These are phyloP conservation scores for Kryptolebias ocellatus DNA, from an alignment of 2,797 vertebrate species.

Conservation along the genomic window DNA sequence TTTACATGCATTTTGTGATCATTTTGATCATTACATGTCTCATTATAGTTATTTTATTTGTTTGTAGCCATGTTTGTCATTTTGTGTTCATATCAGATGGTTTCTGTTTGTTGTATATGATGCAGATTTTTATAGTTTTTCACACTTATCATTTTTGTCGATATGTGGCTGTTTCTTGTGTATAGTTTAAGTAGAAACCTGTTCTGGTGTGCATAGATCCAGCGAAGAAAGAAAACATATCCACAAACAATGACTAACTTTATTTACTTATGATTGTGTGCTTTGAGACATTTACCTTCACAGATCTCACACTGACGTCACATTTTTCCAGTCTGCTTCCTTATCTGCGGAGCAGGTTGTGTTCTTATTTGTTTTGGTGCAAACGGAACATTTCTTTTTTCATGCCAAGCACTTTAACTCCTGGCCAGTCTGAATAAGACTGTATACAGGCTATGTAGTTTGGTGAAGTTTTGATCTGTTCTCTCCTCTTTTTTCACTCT, in stretches of 20 bases:
- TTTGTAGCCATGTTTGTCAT: not conserved
- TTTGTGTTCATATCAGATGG: not conserved
- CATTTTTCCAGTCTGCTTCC: conserved; percentile 34
- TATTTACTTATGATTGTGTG: conserved; percentile 27
- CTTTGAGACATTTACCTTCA: conserved; percentile 38
- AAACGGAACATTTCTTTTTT: conserved; percentile 9
- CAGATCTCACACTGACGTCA: not conserved
- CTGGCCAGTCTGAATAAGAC: not conserved
- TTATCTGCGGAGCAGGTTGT: conserved; percentile 26
- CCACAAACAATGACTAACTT: conserved; percentile 22
- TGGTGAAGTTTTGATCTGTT: conserved; percentile 1
- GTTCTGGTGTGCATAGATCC: conserved; percentile 25
- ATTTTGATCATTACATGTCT: not conserved
- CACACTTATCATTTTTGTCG: too few species aligned
- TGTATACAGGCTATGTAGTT: not conserved
- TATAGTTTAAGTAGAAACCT: conserved; percentile 19
- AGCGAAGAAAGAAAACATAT: conserved; percentile 46
- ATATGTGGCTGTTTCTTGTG: not conserved
- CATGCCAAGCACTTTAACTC: not conserved
- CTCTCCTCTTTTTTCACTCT: not conserved
- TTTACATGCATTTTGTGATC: not conserved
- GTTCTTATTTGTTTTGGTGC: conserved; percentile 27
- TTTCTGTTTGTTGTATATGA: too few species aligned
- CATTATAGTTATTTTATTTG: too few species aligned
- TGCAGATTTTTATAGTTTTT: too few species aligned